Conservation (phyloP, 2,888 invertebrate genomes). For the Tiliacea aurago region DNA sequence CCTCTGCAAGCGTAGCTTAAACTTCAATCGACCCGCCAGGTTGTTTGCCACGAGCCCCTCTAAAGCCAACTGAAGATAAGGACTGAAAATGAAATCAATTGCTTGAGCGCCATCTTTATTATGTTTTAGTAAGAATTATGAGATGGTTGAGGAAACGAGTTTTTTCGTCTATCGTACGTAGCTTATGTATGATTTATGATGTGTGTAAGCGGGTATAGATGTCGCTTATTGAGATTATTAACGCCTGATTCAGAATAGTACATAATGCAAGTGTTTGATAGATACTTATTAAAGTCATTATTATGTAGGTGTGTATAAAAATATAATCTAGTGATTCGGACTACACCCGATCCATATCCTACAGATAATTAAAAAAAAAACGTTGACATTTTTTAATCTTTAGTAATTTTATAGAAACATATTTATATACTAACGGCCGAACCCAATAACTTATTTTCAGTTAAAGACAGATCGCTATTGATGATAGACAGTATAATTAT, state of each 20-base stretch:
- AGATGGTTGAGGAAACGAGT: background rate
- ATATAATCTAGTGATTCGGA: background rate
- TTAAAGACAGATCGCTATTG: too few species aligned
- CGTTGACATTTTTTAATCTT: background rate
- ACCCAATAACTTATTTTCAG: too few species aligned
- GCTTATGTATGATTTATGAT: background rate
- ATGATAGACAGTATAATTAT: too few species aligned
- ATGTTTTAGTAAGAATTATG: background rate
- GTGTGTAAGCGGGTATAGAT: slow-evolving; percentile 5
- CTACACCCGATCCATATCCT: background rate
- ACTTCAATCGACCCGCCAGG: background rate
- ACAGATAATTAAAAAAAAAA: background rate
- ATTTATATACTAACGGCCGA: too few species aligned
- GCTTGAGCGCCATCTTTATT: slow-evolving; percentile 23
- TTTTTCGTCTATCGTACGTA: background rate
- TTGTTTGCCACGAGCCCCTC: background rate
- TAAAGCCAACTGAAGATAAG: background rate
- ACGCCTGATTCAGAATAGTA: background rate
- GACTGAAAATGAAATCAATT: background rate
- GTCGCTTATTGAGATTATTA: background rate
- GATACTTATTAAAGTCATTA: background rate
- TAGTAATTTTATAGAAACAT: background rate
- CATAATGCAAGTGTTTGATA: background rate
- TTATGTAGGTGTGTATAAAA: too few species aligned
- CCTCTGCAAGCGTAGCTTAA: background rate